phyloP scores from a whole-genome alignment of 2,888 invertebrate species.

The Acleris holmiana region DNA sequence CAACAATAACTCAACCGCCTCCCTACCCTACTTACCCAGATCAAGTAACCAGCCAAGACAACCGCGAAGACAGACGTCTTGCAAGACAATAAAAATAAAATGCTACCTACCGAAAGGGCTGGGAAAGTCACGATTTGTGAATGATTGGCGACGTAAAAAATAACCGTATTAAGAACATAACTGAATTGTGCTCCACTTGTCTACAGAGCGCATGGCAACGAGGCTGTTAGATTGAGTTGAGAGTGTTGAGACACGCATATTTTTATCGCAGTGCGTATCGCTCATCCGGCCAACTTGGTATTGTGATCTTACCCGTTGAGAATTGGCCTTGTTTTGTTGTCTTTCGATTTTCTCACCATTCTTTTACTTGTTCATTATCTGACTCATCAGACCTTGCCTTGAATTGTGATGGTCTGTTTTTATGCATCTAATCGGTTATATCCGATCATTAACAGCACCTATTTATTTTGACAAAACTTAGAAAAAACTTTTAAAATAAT shows the following conservation, averaged over 20 bases:
- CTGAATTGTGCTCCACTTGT: constrained; percentile 76
- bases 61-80: no score
- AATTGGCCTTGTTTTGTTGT: constrained; percentile 37
- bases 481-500: no score
- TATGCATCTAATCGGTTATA: not conserved
- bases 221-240: constrained; percentile 58
- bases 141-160: constrained; percentile 70
- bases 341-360: constrained; percentile 36
- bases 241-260: constrained; percentile 52
- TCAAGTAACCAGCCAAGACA: no score
- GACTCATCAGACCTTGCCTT: constrained; percentile 28
- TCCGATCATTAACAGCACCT: not conserved
- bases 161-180: constrained; percentile 80
- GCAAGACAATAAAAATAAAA: constrained; percentile 1
- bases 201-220: constrained; percentile 72
- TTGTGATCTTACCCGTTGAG: constrained; percentile 27
- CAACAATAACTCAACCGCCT: no score
- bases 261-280: constrained; percentile 46
- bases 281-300: constrained; percentile 35
- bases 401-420: constrained; percentile 12
- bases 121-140: constrained; percentile 63
- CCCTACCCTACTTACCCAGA: no score
- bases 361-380: constrained; percentile 8
- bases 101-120: constrained; percentile 42
- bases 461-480: not conserved